Base-by-base conservation (phyloP, 2,797 vertebrate genomes). In the Pteropus rufus region DNA sequence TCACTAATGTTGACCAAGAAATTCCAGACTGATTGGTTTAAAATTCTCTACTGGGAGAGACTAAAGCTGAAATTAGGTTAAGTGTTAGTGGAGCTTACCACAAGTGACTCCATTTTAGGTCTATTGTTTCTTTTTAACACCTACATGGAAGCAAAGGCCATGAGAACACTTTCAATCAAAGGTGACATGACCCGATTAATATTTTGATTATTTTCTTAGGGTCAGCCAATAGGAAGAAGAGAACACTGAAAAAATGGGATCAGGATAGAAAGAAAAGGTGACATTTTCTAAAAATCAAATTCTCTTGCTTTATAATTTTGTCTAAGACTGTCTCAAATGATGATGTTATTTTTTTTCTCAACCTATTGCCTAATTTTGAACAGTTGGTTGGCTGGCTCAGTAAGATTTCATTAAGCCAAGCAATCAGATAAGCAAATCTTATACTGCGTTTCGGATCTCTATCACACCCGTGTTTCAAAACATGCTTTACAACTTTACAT, bases 371-470 rank as follows among this genome's bases (percentile, higher is more conserved):
- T 56, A 90, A 83, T 96, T 93, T 96, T 96, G 62, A 93, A 93
- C 10, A 89, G 76, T 44, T 79, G 14, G 14, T 56, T 10, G 3
- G 31, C 26, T 92, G 26, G 36, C 9, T 70, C 24, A 34, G 39
- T 56, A 56, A 62, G 19, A 87, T n/a, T 76, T 84, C 39, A 64
- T 70, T 93, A 87, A 88, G 3, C 76, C 39, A 67, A 72, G 41
- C 11, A 75, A 76, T 91, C 58, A 96, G 84, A 92, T 79, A 90
- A 95, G 77, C n/a, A 92, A 92, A 72, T 81, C 11, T 93, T 73
- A 18, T 89, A 67, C 10, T 65, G 2, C 11, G 8, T 52, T 92
- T 56, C 2, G n/a, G 31, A 87, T 93, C 70, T 86, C 80, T 90
- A 82, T 87, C 58, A 73, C 10, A 77, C 49, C 49, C 4, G 19